phyloP scores from a whole-genome alignment of 1,140 invertebrate genomes.

The Aleiodes sp. region DNA sequence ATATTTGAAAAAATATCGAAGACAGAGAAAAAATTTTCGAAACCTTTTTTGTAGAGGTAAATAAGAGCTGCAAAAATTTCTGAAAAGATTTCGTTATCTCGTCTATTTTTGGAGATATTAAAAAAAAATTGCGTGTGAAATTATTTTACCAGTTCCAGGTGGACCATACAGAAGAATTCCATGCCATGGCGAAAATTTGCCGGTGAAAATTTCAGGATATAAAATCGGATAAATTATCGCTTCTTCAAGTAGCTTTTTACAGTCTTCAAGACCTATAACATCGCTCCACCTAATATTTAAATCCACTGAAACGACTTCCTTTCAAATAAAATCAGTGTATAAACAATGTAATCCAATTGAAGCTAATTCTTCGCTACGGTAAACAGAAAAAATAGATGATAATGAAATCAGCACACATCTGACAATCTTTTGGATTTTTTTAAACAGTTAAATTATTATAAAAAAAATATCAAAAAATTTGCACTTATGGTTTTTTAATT shows the following conservation, averaged over 20 bases:
- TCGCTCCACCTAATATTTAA: conserved; percentile 76
- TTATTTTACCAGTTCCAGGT: conserved; percentile 71
- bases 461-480: neutral
- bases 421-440: too few species aligned
- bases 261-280: conserved; percentile 80
- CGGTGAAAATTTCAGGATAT: conserved; percentile 86
- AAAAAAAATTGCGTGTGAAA: too few species aligned
- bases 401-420: neutral
- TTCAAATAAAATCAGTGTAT: conserved; percentile 39
- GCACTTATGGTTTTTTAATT: too few species aligned
- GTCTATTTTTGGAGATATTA: too few species aligned
- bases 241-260: conserved; percentile 88
- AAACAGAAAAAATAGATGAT: neutral
- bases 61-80: too few species aligned
- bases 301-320: conserved; percentile 75
- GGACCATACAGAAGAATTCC: conserved; percentile 85
- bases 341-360: neutral
- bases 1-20: too few species aligned
- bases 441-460: too few species aligned
- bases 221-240: conserved; percentile 86
- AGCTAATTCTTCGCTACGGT: too few species aligned
- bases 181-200: conserved; percentile 84
- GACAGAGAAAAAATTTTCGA: too few species aligned
- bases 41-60: too few species aligned
- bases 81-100: too few species aligned